Conservation (phyloP, 2,797 vertebrate genomes). For the Podarcis siculus region DNA sequence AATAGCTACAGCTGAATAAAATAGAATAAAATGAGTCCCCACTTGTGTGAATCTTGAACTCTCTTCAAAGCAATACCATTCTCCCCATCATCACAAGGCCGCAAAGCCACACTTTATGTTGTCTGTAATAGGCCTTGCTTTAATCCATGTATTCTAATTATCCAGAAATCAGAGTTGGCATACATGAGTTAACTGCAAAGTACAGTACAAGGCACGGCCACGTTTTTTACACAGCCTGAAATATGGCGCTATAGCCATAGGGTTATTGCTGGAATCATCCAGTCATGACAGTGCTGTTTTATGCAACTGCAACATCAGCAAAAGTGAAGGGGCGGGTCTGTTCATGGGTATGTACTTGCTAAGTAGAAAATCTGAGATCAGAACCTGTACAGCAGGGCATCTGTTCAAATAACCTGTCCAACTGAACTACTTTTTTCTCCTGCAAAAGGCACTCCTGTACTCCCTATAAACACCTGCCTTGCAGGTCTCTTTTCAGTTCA, state of each 20-base stretch:
- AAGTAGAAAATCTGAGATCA: neutral
- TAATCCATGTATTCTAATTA: neutral
- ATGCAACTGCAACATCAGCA: neutral
- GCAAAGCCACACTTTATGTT: neutral
- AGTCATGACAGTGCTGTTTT: neutral
- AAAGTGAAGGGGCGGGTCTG: neutral
- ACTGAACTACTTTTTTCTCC: neutral
- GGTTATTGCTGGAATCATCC: neutral
- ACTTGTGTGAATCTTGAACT: neutral
- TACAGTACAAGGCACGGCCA: neutral
- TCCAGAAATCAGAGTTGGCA: neutral
- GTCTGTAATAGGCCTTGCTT: neutral
- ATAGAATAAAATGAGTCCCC: neutral
- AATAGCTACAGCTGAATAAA: neutral
- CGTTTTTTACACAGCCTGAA: neutral
- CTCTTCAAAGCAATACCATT: neutral
- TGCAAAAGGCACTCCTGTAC: conserved; percentile 13
- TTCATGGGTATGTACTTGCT: neutral
- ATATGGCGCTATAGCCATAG: neutral
- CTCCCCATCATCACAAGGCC: neutral
- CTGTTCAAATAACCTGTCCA: neutral
- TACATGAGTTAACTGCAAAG: neutral
- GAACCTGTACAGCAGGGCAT: neutral
- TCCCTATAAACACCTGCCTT: conserved; percentile 26
- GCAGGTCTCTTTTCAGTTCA: conserved; percentile 31